Percentiles rank a stretch among this genome's conserved stretches.
Evolutionary conservation across 2,113 vertebrate species (phyloP).

Genomic region (Dasypus novemcinctus): DNA sequence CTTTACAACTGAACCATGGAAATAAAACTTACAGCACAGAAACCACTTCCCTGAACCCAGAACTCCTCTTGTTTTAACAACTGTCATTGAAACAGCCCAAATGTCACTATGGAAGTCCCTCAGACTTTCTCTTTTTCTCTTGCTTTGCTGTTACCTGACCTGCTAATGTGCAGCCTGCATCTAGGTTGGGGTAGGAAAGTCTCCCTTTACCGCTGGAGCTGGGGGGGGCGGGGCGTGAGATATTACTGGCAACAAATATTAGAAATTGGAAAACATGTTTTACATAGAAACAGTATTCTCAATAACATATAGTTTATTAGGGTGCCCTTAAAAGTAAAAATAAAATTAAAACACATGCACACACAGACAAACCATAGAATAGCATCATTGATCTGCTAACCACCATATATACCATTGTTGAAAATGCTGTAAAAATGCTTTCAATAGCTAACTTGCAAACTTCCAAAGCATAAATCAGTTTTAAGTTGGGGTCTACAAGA

Average conservation of each 20-base stretch:
- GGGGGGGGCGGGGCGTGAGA: background rate
- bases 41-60: background rate
- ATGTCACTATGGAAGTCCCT: background rate
- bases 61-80: background rate
- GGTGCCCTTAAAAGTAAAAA: background rate
- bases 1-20: background rate
- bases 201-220: background rate
- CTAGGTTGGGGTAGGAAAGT: background rate
- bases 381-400: background rate
- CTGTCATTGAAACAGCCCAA: background rate
- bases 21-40: background rate
- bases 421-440: constrained; percentile 1
- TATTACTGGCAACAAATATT: background rate
- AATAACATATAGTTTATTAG: background rate
- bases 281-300: background rate
- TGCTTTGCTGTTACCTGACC: background rate
- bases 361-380: background rate
- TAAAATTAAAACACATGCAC: background rate
- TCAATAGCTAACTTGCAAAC: background rate
- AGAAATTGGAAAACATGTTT: background rate
- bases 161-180: background rate
- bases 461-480: constrained; percentile 9
- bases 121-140: background rate
- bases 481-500: background rate
- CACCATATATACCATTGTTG: background rate